A percentile compares a stretch with the other conserved stretches of the same genome.
Evolutionary conservation across 2,888 invertebrate genomes (phyloP).

Genomic region (Archips crataeganus): DNA sequence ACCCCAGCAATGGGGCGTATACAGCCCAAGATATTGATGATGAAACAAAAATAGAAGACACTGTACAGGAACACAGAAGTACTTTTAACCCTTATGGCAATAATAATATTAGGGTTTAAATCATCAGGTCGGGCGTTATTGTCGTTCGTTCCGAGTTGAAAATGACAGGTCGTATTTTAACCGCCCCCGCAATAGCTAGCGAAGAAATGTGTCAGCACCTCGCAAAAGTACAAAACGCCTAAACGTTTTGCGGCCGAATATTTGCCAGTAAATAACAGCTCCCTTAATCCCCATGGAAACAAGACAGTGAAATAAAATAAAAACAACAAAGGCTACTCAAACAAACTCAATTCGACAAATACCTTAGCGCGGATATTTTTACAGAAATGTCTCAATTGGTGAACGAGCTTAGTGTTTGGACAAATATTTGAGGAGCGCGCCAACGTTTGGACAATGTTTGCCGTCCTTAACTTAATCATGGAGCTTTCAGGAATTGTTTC

Average conservation of each 20-base stretch:
- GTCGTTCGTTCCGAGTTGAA: too few relatives aligned
- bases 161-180: too few relatives aligned
- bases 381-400: conserved; percentile 24
- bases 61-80: too few relatives aligned
- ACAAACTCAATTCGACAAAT: conserved; percentile 2
- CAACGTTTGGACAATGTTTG: conserved; percentile 29
- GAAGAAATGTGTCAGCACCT: too few relatives aligned
- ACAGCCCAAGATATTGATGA: too few relatives aligned
- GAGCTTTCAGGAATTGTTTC: conserved; percentile 7
- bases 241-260: not conserved
- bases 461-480: conserved; percentile 10
- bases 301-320: not conserved
- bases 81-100: too few relatives aligned
- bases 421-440: conserved; percentile 36
- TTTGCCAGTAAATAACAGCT: not conserved
- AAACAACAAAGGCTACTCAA: not conserved
- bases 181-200: too few relatives aligned
- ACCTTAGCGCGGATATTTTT: conserved; percentile 15
- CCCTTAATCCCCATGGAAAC: not conserved
- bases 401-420: conserved; percentile 16
- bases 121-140: too few relatives aligned
- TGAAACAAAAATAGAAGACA: too few relatives aligned
- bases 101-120: too few relatives aligned
- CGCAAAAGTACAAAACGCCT: too few relatives aligned
- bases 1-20: too few relatives aligned